phyloP scores from a whole-genome alignment of 2,113 vertebrate species.

The Rhinolophus ferrumequinum region DNA sequence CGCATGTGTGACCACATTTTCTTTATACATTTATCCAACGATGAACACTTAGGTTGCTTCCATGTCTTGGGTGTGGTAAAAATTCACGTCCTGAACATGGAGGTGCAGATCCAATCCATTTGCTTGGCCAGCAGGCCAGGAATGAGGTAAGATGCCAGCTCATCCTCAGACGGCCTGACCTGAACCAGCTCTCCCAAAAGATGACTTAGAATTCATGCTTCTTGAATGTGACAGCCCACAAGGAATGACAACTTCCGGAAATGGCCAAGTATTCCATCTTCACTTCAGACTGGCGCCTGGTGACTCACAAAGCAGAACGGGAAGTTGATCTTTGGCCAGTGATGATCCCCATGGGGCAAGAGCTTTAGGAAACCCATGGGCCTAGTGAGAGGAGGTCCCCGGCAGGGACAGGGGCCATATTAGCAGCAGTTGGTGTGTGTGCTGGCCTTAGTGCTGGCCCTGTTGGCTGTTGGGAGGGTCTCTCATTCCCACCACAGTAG shows the following conservation, averaged over 20 bases:
- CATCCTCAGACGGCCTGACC: neutral
- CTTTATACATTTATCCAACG: too few relatives aligned
- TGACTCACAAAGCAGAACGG: neutral
- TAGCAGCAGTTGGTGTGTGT: neutral
- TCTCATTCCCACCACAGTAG: accelerated
- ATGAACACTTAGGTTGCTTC: too few relatives aligned
- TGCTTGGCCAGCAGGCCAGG: neutral
- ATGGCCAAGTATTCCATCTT: neutral
- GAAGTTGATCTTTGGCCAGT: neutral
- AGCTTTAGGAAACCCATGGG: neutral
- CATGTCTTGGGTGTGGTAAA: too few relatives aligned
- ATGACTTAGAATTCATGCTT: neutral
- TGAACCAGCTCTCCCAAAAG: neutral
- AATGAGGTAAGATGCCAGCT: neutral
- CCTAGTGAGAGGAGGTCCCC: neutral
- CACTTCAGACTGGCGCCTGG: neutral
- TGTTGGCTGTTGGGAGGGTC: neutral
- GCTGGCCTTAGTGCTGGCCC: neutral
- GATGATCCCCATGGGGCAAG: neutral
- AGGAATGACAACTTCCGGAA: neutral
- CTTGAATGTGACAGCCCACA: neutral
- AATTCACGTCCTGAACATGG: too few relatives aligned
- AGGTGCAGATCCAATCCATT: too few relatives aligned
- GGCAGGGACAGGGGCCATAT: accelerated
- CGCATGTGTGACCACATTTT: too few relatives aligned